Conservation (phyloP, 1,140 invertebrate genomes). For the Drosophila tsacasi region DNA sequence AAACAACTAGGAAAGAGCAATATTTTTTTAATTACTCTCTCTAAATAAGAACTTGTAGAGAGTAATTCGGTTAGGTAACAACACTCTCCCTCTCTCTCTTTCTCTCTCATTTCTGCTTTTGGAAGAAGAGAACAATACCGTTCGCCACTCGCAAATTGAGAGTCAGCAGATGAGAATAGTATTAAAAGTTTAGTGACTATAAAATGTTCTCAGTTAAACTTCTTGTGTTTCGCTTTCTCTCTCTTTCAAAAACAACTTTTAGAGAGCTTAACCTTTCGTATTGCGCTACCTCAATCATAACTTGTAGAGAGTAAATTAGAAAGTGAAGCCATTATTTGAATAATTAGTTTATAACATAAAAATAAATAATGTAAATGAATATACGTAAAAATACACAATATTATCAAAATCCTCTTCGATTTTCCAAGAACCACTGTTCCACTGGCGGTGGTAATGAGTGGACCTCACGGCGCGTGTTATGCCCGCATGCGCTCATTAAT, state of each 20-base stretch:
- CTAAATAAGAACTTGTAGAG: neutral
- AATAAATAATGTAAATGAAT: neutral
- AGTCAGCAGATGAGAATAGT: neutral
- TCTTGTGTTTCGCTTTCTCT: no score
- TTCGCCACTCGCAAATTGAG: neutral
- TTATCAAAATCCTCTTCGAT: no score
- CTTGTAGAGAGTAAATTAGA: no score
- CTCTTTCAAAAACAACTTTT: no score
- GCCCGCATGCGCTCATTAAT: constrained; percentile 76
- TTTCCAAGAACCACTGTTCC: neutral
- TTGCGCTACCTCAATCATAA: no score
- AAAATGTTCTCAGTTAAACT: no score
- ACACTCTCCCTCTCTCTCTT: neutral
- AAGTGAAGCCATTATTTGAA: neutral
- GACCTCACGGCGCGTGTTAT: constrained; percentile 64
- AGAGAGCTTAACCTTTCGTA: no score
- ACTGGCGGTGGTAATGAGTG: constrained; percentile 42
- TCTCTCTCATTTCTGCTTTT: neutral
- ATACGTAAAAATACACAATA: no score
- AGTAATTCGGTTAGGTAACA: no score
- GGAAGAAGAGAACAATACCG: neutral
- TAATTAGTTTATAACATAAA: neutral
- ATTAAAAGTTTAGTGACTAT: neutral
- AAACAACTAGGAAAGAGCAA: no score
- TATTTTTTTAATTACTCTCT: neutral